Evolutionary conservation across 2,888 invertebrate genomes (phyloP).

Genomic region (Toxonevra muliebris): DNA sequence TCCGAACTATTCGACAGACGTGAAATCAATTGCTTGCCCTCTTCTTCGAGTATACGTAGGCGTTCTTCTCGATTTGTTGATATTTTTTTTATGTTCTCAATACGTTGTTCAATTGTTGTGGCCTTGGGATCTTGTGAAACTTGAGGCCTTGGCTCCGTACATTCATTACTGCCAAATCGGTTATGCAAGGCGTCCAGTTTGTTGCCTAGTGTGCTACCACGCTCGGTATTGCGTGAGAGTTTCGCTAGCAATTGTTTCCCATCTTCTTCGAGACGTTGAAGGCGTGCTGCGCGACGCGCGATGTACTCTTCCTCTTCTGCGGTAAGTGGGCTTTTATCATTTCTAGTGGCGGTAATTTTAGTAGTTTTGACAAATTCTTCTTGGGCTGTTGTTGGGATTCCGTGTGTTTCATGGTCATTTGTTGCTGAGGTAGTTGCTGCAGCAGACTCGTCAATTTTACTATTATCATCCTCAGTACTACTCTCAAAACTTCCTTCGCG

Average conservation of each 20-base stretch:
- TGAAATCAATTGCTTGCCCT: conserved; percentile 76
- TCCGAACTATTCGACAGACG: conserved; percentile 57
- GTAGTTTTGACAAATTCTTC: not conserved
- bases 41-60: conserved; percentile 75
- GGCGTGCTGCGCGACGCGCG: conserved; percentile 52
- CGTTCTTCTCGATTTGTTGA: conserved; percentile 56
- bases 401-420: not conserved
- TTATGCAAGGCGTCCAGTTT: conserved; percentile 58
- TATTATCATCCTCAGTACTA: conserved; percentile 54
- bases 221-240: conserved; percentile 52
- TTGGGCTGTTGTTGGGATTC: not conserved
- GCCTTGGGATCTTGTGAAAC: not conserved
- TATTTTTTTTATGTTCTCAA: conserved; percentile 58
- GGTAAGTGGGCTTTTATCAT: conserved; percentile 45
- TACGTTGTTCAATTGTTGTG: conserved; percentile 50
- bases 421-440: too few relatives aligned
- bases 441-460: conserved; percentile 35
- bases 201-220: conserved; percentile 49
- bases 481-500: conserved; percentile 61
- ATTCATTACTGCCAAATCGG: conserved; percentile 45
- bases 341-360: conserved; percentile 4
- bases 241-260: conserved; percentile 73
- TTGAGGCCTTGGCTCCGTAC: not conserved
- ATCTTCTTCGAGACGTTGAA: conserved; percentile 77
- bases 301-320: conserved; percentile 56